Percentiles rank a stretch among this genome's conserved stretches.
phyloP scores from a whole-genome alignment of 1,140 invertebrate species.

The Ylistrum balloti region DNA sequence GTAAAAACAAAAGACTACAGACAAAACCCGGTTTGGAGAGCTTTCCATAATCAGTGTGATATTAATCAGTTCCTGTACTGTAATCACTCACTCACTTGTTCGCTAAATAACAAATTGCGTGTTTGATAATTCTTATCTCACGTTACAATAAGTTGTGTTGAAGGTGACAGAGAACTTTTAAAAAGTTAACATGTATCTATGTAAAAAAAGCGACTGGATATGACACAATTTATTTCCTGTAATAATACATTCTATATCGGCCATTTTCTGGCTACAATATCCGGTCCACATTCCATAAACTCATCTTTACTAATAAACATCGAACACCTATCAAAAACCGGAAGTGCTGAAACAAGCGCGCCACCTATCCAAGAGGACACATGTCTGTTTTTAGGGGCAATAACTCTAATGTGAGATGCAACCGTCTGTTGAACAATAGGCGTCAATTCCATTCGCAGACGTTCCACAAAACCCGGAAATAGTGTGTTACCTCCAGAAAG shows the following conservation, averaged over 20 bases:
- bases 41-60: no score
- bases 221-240: no score
- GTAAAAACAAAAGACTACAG: no score
- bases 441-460: constrained; percentile 88
- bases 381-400: background rate
- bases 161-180: no score
- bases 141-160: no score
- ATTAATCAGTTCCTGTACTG: no score
- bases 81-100: no score
- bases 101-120: no score
- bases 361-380: background rate
- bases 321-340: background rate
- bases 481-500: background rate
- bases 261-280: constrained; percentile 8
- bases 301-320: background rate
- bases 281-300: constrained; percentile 44
- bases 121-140: no score
- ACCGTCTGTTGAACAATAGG: constrained; percentile 87
- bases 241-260: background rate
- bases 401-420: background rate
- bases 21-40: no score
- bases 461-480: background rate
- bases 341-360: background rate
- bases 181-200: no score
- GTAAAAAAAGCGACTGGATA: no score